Conservation (phyloP, 2,113 vertebrate genomes). For the Pipa parva region DNA sequence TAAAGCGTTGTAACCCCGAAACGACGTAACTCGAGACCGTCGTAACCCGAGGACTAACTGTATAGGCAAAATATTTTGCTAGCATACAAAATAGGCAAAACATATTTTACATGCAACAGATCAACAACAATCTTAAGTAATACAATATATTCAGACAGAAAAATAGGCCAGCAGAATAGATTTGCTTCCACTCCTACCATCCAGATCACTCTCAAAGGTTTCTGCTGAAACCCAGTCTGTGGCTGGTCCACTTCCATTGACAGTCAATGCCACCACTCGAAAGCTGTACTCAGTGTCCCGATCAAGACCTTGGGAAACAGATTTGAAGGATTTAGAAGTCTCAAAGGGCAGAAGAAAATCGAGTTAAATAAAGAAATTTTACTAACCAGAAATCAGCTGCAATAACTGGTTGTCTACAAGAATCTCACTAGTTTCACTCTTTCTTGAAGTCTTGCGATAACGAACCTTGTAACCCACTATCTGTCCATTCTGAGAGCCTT, state of each 20-base stretch:
- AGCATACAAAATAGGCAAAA: too few species aligned
- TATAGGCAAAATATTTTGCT: too few species aligned
- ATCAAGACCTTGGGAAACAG: slow-evolving; percentile 72
- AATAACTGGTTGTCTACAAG: slow-evolving; percentile 78
- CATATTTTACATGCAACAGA: too few species aligned
- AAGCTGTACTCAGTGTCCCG: slow-evolving; percentile 91
- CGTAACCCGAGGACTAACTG: too few species aligned
- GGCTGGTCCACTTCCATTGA: slow-evolving; percentile 86
- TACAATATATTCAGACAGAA: too few species aligned
- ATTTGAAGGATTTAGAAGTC: too few species aligned
- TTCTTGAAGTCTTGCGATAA: slow-evolving; percentile 86
- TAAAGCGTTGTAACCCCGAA: too few species aligned
- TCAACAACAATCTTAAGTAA: too few species aligned
- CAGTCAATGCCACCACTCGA: slow-evolving; percentile 80
- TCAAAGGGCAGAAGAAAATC: too few species aligned
- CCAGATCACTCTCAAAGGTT: slow-evolving; percentile 94
- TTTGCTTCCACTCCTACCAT: slow-evolving; percentile 70
- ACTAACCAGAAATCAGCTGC: slow-evolving; percentile 84
- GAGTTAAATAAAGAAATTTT: not conserved
- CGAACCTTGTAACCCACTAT: slow-evolving; percentile 91
- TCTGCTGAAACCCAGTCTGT: slow-evolving; percentile 87
- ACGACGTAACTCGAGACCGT: too few species aligned
- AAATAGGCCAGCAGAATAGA: not conserved
- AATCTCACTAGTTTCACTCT: slow-evolving; percentile 83
- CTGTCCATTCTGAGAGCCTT: slow-evolving; percentile 80